phyloP scores from a whole-genome alignment of 2,113 vertebrate genomes.

The Cyprinodon tularosa region DNA sequence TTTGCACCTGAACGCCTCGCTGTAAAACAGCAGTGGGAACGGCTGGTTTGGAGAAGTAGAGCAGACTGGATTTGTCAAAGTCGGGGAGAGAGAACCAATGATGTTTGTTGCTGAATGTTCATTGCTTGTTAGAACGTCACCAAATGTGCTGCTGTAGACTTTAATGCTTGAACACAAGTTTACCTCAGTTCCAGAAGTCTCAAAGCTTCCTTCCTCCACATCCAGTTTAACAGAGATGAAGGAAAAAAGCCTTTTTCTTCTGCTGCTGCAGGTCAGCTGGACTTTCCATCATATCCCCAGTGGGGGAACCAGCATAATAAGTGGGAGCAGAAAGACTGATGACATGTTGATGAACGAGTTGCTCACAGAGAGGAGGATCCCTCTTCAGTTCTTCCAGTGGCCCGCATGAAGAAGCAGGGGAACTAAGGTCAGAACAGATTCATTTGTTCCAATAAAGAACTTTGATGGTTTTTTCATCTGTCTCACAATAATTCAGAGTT shows the following conservation, averaged over 20 bases:
- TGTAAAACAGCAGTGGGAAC: constrained; percentile 30
- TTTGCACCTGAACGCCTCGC: constrained; percentile 45
- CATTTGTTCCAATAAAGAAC: background rate
- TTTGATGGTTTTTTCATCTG: background rate
- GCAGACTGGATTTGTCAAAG: constrained; percentile 36
- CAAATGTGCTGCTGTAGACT: background rate
- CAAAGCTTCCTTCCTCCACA: background rate
- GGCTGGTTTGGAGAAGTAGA: constrained; percentile 47
- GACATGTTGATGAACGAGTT: background rate
- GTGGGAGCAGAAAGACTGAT: background rate
- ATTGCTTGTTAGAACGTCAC: background rate
- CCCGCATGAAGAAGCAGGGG: background rate
- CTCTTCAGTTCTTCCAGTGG: background rate
- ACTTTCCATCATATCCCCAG: background rate
- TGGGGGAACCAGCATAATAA: background rate
- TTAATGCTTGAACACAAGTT: background rate
- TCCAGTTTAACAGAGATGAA: background rate
- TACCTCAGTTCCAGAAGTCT: background rate
- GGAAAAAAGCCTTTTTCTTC: background rate
- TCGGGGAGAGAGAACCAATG: constrained; percentile 16
- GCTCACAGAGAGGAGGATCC: background rate
- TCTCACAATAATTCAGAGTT: background rate
- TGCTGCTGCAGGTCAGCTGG: background rate
- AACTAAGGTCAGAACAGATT: background rate
- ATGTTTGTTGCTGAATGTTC: background rate